These are phyloP conservation scores for Tipula lateralis DNA, from an alignment of 2,888 invertebrate species.

Conservation along the genomic window DNA sequence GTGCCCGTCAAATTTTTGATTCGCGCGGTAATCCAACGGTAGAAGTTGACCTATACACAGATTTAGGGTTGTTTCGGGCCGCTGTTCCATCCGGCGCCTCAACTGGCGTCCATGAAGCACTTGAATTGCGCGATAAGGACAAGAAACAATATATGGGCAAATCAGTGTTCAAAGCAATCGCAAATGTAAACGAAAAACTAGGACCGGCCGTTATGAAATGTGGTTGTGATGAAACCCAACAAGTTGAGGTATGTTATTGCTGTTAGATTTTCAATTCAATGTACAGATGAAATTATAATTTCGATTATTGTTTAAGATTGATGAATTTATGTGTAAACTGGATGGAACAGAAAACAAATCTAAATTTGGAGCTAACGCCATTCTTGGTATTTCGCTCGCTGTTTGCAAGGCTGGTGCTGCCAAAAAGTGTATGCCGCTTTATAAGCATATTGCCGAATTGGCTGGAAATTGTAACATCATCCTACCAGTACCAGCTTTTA, in stretches of 20 bases:
- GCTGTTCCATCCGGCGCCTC: slow-evolving; percentile 98
- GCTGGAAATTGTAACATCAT: slow-evolving; percentile 87
- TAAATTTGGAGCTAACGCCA: slow-evolving; percentile 94
- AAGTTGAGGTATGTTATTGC: slow-evolving; percentile 49
- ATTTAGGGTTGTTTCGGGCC: slow-evolving; percentile 79
- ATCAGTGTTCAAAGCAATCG: slow-evolving; percentile 88
- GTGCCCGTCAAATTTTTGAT: slow-evolving; percentile 97
- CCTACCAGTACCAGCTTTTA: slow-evolving; percentile 95
- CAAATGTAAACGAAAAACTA: slow-evolving; percentile 78
- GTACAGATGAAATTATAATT: background rate
- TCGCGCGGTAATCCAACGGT: slow-evolving; percentile 99
- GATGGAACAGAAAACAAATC: slow-evolving; percentile 99
- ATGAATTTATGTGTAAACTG: slow-evolving; percentile 76
- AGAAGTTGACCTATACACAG: slow-evolving; percentile 84
- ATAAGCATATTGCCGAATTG: slow-evolving; percentile 92
- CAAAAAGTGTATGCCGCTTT: slow-evolving; percentile 83
- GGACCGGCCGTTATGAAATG: slow-evolving; percentile 74
- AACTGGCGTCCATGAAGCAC: slow-evolving; percentile 95
- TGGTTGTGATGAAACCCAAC: slow-evolving; percentile 81
- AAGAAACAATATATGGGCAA: slow-evolving; percentile 91
- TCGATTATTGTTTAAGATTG: slow-evolving; percentile 51
- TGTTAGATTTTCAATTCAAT: background rate
- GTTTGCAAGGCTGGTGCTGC: slow-evolving; percentile 97
- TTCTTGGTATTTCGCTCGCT: slow-evolving; percentile 94
- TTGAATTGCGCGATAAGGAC: slow-evolving; percentile 91